Evolutionary conservation across 2,888 invertebrate genomes (phyloP), one percentile per base, ranked within the genome.

Genomic region (Trissolcus japonicus): DNA sequence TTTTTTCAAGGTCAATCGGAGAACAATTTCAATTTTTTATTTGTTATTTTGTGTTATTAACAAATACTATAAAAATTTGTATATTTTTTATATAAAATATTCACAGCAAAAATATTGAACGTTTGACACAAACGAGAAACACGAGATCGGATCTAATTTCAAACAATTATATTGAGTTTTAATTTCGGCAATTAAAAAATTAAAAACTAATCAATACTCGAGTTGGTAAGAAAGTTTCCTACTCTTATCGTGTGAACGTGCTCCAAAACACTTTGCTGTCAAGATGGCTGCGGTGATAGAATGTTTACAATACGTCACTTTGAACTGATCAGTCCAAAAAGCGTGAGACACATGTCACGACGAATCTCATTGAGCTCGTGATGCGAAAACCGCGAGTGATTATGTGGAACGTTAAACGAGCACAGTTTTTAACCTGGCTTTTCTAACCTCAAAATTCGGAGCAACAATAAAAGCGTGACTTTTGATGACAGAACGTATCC

Each of bases 361-460:
- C 6, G 6, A 43, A 29, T 54, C 11, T 25, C 21, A 11, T 51
- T 19, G 55, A n/a, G 19, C 54, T 55, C 57, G 51, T 59, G 16
- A 67, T 59, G 67, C 51, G 14, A 59, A 43, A 11, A 21, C 4
- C 43, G 59, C 53, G 59, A 51, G 43, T 59, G 67, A 43, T 59
- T 11, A 41, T 14, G 57, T 66, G 21, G 48, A 66, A 50, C 19
- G 50, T 57, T 53, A 57, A 48, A 57, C 16, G 40, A 50, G 41
- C n/a, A 17, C 13, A 6, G 56, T 29, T 21, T 21, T 21, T 56
- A 7, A 21, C 56, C 25, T 13, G 57, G 40, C 9, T 51, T 57
- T 66, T 57, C 14, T 66, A 66, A 66, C 66, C 57, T 57, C 25
- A 41, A 56, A 16, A 17, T n/a, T n/a, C n/a, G 35, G 35, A 35